Base-by-base conservation (phyloP, 1,140 invertebrate species). In the Anastrepha obliqua region DNA sequence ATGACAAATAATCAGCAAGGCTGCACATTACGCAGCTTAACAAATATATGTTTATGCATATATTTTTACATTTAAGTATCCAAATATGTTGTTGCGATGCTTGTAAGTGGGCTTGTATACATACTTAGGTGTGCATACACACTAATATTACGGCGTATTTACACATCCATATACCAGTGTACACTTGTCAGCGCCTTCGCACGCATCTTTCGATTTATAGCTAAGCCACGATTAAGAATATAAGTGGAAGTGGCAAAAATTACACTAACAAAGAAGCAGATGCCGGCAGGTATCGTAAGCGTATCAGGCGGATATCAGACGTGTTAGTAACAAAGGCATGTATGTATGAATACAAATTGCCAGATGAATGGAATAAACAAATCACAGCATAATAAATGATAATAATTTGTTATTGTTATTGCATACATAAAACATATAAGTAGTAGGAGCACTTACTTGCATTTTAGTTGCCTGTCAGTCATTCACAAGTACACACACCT, bases 401-500 rank as follows among this genome's bases (percentile, higher is more conserved):
- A 74, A 74, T 47, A 70, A 74, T 74, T 44, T 74, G 67, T 74
- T 74, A 44, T 44, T 74, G 67, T 74, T 74, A n/a, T 39, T 39
- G 39, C 9, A 67, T 67, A 29, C 64, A 0, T 29, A 20, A 7
- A 65, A 8, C 64, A 65, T 65, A 65, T 65, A 29, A 6, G 17
- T 3, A 62, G 64, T 8, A 11, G 20, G 55, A 13, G 13, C 13
- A 58, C 13, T 7, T 13, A 8, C 55, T 58, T 58, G 29, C 29
- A 29, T 29, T 29, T 29, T 1, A 29, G 29, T 65, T 29, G 20
- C 64, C 64, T 39, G 64, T 65, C 64, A 44, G 67, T 70, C 42
- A 44, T 70, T 44, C 42, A 44, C 29, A 42, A 65, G 29, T 13
- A 70, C 9, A 44, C 9, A 9, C 20, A 29, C 64, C 42, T 9